Percentiles rank a stretch among this genome's conserved stretches.
Evolutionary conservation across 2,888 invertebrate genomes (phyloP).

Genomic region (Tillus elongatus): DNA sequence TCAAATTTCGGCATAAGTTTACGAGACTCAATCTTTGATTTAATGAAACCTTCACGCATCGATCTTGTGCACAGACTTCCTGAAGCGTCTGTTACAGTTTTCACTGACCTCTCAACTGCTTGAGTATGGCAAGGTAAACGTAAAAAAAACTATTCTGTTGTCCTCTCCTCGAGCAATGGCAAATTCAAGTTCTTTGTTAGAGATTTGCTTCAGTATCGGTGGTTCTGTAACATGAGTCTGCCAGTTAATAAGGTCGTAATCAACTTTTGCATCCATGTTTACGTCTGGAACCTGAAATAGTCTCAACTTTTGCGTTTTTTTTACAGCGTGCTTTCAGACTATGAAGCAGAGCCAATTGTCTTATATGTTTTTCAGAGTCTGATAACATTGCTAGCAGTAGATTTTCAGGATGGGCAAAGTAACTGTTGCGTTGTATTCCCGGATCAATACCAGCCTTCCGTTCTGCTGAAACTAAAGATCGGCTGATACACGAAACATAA

Average conservation of each 20-base stretch:
- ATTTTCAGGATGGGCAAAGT: too few species aligned
- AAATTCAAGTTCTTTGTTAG: not conserved
- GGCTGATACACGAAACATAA: too few species aligned
- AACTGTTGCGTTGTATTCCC: constrained; percentile 4
- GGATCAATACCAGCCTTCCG: not conserved
- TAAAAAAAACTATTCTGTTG: not conserved
- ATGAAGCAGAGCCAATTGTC: not conserved
- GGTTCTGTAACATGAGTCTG: not conserved
- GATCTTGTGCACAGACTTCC: not conserved
- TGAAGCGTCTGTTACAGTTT: too few species aligned
- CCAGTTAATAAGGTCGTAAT: constrained; percentile 5
- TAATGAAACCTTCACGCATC: too few species aligned
- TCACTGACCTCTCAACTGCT: too few species aligned
- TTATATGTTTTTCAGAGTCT: constrained; percentile 5
- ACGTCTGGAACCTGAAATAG: not conserved
- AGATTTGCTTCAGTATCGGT: not conserved
- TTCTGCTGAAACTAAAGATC: too few species aligned
- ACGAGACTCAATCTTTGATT: too few species aligned
- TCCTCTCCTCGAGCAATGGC: too few species aligned
- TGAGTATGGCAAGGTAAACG: too few species aligned
- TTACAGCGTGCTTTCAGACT: constrained; percentile 3
- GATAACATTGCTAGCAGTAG: constrained; percentile 5
- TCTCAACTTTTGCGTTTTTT: not conserved
- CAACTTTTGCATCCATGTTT: too few species aligned
- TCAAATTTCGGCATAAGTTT: too few species aligned